Conservation (phyloP, 1,140 invertebrate genomes). For the Leucophenga varia region DNA sequence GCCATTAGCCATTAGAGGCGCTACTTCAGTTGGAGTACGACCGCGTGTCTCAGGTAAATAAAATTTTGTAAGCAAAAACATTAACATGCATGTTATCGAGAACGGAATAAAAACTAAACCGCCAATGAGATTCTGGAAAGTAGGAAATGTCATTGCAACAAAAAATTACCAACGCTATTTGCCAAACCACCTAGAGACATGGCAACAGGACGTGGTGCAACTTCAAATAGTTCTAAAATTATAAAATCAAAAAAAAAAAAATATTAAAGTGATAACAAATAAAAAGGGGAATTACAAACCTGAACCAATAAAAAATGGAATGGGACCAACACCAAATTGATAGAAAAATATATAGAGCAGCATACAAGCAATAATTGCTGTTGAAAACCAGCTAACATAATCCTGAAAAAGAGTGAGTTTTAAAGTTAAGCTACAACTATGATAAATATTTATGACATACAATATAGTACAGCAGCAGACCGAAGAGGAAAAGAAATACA, state of each 20-base stretch:
- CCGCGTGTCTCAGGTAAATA: conserved; percentile 74
- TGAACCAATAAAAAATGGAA: conserved; percentile 78
- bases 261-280: not conserved
- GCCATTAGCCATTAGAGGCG: conserved; percentile 58
- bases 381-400: conserved; percentile 62
- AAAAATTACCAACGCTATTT: conserved; percentile 89
- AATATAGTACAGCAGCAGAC: conserved; percentile 60
- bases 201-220: conserved; percentile 76
- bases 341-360: conserved; percentile 78
- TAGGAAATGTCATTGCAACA: conserved; percentile 77
- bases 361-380: conserved; percentile 65
- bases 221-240: conserved; percentile 77
- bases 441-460: conserved; percentile 56
- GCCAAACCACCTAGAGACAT: conserved; percentile 84
- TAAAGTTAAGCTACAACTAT: conserved; percentile 2
- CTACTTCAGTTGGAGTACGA: conserved; percentile 63
- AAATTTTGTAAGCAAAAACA: conserved; percentile 64
- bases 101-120: conserved; percentile 72
- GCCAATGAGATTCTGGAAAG: conserved; percentile 63
- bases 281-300: conserved; percentile 16
- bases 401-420: conserved; percentile 54
- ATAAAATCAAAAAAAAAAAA: not conserved
- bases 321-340: conserved; percentile 79
- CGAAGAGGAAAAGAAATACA: conserved; percentile 60
- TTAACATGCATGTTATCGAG: conserved; percentile 59